Base-by-base conservation (phyloP, 2,797 vertebrate species). In the Helostoma temminkii region DNA sequence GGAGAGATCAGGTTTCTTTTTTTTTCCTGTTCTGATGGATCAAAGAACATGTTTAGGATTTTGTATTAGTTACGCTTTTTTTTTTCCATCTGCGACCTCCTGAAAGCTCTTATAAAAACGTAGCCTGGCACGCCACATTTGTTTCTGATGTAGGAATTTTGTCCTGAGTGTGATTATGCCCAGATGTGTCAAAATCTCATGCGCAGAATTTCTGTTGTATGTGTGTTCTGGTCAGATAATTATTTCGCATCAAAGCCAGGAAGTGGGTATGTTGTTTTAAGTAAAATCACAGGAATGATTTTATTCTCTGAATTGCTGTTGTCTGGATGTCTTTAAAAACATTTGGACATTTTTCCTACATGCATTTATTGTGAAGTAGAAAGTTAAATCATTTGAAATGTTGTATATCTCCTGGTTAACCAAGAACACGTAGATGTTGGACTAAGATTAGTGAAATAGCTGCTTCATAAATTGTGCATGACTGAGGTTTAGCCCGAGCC, bases 1-100 rank as follows among this genome's bases (percentile, higher is more conserved):
- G 0, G 49, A 55, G 67, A 69, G 84, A 91, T 93, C 85, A 10
- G 73, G 85, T 93, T 92, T 91, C 87, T 56, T 70, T 77, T 72
- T 69, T 81, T 69, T 80, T 73, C 78, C 80, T 78, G 76, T 88
- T 87, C 81, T 74, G 71, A 83, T 77, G 73, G 88, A 92, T 92
- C 88, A 90, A 90, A 92, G 89, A 86, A 80, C 59, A 22, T 83
- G 85, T 91, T 88, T 71, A 55, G 52, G 72, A 69, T 82, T 83
- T 80, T 80, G 48, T 55, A 32, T 77, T 80, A 21, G 25, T 55
- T 80, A 70, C 72, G 64, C 39, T 67, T 69, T 68, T 34, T 28
- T 41, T 39, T 43, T 25, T 52, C 28, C 47, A 45, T 64, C 49
- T n/a, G 4, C 15, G 14, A 30, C 49, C 39, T 57, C 63, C 53